phyloP scores from a whole-genome alignment of 2,888 invertebrate species.

The Siphonodentalium dalli region DNA sequence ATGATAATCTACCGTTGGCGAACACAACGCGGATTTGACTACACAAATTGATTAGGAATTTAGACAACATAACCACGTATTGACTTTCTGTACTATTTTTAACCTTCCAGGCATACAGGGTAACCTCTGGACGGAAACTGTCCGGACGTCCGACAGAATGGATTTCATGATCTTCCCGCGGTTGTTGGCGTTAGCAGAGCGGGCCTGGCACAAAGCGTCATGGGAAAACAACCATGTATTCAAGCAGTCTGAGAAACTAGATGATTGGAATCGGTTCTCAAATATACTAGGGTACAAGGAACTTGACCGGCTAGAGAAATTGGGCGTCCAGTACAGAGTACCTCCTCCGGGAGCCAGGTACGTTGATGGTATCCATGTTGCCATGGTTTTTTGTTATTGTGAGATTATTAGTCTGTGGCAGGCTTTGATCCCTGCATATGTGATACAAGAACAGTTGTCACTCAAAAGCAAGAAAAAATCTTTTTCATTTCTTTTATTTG shows the following conservation, averaged over 20 bases:
- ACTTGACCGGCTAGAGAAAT: slow-evolving; percentile 38
- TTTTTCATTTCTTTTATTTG: no score
- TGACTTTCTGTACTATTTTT: no score
- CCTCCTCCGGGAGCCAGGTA: slow-evolving; percentile 53
- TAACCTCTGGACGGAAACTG: slow-evolving; percentile 55
- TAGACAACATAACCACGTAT: no score
- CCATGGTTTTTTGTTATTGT: neutral
- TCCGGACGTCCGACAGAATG: slow-evolving; percentile 35
- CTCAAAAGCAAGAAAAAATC: no score
- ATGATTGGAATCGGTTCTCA: slow-evolving; percentile 47
- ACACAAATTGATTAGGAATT: no score
- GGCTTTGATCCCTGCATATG: neutral
- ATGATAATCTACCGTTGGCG: no score
- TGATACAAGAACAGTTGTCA: neutral
- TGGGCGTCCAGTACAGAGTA: slow-evolving; percentile 41
- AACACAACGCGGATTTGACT: no score
- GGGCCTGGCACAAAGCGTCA: slow-evolving; percentile 56
- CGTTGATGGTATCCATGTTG: neutral
- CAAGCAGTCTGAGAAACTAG: no score
- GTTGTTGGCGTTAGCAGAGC: slow-evolving; percentile 52
- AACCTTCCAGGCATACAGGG: slow-evolving; percentile 54
- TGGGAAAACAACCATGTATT: slow-evolving; percentile 47
- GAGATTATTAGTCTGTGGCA: neutral
- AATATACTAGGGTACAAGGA: slow-evolving; percentile 47
- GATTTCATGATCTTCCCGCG: slow-evolving; percentile 53